Evolutionary conservation across 2,113 vertebrate species (phyloP).

Genomic region (Paracanthobrama guichenoti): DNA sequence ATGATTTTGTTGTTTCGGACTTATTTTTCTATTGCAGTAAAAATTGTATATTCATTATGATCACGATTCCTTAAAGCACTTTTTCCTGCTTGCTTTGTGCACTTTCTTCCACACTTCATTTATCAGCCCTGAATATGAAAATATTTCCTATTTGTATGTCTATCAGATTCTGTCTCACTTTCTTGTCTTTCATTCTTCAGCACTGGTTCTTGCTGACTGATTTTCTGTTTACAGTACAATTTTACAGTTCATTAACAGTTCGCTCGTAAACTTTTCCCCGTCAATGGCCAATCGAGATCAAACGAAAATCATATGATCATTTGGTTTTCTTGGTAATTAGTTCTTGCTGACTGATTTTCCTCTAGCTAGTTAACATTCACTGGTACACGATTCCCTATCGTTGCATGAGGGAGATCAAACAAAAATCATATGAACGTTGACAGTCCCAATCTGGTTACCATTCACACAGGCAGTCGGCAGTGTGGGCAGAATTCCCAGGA

Average conservation of each 20-base stretch:
- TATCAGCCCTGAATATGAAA: neutral
- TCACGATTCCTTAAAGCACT: neutral
- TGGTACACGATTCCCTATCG: neutral
- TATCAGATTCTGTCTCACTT: neutral
- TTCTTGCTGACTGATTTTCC: neutral
- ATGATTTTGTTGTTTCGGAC: too few species aligned
- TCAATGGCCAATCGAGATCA: neutral
- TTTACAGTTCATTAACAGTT: neutral
- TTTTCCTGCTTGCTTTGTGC: neutral
- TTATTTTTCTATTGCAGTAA: neutral
- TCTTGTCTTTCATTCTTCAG: neutral
- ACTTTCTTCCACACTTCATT: neutral
- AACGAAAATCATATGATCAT: neutral
- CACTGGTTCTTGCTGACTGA: neutral
- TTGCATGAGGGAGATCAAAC: conserved; percentile 12
- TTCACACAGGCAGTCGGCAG: neutral
- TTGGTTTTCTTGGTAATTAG: neutral
- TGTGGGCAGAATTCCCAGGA: conserved; percentile 2
- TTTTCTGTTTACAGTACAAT: neutral
- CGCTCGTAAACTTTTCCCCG: neutral
- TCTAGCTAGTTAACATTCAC: neutral
- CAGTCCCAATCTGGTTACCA: neutral
- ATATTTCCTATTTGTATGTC: neutral
- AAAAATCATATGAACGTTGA: neutral
- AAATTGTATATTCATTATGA: too few species aligned